Evolutionary conservation across 2,888 invertebrate genomes (phyloP).

Genomic region (Nomada fucata): DNA sequence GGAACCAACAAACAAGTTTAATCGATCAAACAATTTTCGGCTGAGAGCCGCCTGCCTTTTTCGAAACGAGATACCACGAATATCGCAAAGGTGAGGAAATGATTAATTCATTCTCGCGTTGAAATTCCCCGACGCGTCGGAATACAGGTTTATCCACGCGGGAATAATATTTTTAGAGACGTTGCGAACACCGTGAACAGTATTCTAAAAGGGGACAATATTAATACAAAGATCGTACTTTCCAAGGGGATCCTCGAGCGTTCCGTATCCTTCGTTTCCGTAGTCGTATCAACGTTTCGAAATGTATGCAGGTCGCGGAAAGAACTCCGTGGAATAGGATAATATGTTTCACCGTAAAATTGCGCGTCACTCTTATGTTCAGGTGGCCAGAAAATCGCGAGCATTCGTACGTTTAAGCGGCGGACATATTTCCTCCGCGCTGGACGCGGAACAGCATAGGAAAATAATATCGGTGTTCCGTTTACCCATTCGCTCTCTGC

Average conservation of each 20-base stretch:
- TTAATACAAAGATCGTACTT: not conserved
- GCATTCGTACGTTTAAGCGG: conserved; percentile 6
- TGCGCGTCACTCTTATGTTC: not conserved
- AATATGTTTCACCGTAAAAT: conserved; percentile 3
- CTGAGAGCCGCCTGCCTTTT: not conserved
- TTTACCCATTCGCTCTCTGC: not conserved
- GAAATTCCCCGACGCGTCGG: not conserved
- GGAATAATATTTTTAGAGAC: not conserved
- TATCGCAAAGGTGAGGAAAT: not conserved
- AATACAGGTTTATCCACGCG: not conserved
- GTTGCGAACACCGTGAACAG: not conserved
- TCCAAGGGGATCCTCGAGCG: not conserved
- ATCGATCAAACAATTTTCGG: not conserved
- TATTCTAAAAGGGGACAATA: not conserved
- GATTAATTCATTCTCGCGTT: not conserved
- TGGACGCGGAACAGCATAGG: not conserved
- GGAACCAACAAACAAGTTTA: not conserved
- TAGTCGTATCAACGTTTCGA: not conserved
- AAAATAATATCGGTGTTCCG: not conserved
- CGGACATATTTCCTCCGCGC: not conserved
- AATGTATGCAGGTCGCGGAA: not conserved
- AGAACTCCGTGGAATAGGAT: not conserved
- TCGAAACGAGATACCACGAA: not conserved
- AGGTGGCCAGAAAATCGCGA: conserved; percentile 5
- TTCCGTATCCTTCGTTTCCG: not conserved